These are phyloP conservation scores for Caenorhabditis imperialis DNA, from an alignment of 2,888 invertebrate genomes.

Conservation along the genomic window DNA sequence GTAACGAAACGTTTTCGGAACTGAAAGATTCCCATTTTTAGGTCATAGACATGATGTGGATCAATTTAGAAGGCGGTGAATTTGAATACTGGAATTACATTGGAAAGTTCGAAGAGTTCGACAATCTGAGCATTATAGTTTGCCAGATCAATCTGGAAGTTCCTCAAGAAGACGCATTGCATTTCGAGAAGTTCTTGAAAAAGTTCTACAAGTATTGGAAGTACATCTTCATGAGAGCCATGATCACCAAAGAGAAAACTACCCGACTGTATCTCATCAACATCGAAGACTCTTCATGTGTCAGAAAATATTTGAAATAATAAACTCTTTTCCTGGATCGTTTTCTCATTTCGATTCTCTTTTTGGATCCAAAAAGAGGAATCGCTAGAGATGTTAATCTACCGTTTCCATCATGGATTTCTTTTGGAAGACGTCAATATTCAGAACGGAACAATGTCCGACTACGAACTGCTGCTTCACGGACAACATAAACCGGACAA, in stretches of 20 bases:
- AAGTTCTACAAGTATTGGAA: neutral
- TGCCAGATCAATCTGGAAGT: constrained; percentile 24
- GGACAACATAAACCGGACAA: constrained; percentile 10
- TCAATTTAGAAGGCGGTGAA: constrained; percentile 23
- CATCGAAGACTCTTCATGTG: constrained; percentile 5
- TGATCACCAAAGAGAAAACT: neutral
- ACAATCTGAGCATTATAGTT: constrained; percentile 11
- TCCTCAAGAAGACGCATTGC: neutral
- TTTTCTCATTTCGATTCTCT: constrained; percentile 5
- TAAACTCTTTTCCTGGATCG: neutral
- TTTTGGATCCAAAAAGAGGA: constrained; percentile 4
- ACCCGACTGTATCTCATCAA: constrained; percentile 11
- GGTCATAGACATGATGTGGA: constrained; percentile 27
- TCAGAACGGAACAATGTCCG: constrained; percentile 24
- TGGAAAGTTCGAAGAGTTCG: constrained; percentile 1
- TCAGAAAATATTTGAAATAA: constrained; percentile 28
- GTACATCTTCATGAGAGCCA: constrained; percentile 10
- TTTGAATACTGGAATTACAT: constrained; percentile 30
- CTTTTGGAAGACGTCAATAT: constrained; percentile 1
- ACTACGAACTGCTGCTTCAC: constrained; percentile 30
- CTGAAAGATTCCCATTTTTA: too few relatives aligned
- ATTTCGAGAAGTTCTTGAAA: constrained; percentile 12
- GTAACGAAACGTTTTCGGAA: too few relatives aligned
- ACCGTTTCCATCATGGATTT: constrained; percentile 19
- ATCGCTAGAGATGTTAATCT: constrained; percentile 23